These are phyloP conservation scores for Leptarthrus brevirostris DNA, from an alignment of 2,888 invertebrate genomes.

Conservation along the genomic window DNA sequence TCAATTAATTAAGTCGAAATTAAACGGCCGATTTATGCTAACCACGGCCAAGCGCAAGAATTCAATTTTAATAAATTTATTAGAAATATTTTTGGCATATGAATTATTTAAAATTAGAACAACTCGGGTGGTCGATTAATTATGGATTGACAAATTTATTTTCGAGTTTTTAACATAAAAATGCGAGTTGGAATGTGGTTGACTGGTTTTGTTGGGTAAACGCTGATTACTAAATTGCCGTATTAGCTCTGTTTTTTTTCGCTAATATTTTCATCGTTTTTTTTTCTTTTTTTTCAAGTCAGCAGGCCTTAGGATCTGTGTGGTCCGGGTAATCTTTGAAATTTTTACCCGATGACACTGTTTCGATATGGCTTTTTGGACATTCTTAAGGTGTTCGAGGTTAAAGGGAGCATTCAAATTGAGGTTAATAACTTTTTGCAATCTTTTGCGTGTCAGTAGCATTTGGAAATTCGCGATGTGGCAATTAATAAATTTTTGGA, in stretches of 20 bases:
- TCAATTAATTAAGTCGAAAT: conserved; percentile 46
- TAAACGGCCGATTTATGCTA: conserved; percentile 49
- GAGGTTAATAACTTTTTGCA: conserved; percentile 31
- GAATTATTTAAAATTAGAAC: conserved; percentile 50
- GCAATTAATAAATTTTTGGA: too few species aligned
- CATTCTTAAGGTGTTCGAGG: conserved; percentile 30
- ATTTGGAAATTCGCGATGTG: neutral
- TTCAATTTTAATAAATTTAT: conserved; percentile 51
- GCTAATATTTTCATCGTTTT: neutral
- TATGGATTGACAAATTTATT: conserved; percentile 54
- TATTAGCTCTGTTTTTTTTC: conserved; percentile 26
- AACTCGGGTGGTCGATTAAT: conserved; percentile 54
- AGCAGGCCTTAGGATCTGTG: conserved; percentile 16
- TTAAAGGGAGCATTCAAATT: conserved; percentile 17
- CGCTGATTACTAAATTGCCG: conserved; percentile 41
- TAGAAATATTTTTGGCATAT: conserved; percentile 41
- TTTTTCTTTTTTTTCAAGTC: neutral
- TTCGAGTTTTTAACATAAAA: conserved; percentile 50
- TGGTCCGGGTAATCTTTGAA: conserved; percentile 30
- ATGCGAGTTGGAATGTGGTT: conserved; percentile 50
- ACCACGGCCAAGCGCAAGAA: conserved; percentile 27
- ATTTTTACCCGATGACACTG: conserved; percentile 27
- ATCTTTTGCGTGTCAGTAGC: neutral
- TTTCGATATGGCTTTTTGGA: conserved; percentile 5
- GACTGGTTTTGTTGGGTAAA: conserved; percentile 47